These are phyloP conservation scores for Entomobrya multifasciata DNA, from an alignment of 2,888 invertebrate species.

Conservation along the genomic window DNA sequence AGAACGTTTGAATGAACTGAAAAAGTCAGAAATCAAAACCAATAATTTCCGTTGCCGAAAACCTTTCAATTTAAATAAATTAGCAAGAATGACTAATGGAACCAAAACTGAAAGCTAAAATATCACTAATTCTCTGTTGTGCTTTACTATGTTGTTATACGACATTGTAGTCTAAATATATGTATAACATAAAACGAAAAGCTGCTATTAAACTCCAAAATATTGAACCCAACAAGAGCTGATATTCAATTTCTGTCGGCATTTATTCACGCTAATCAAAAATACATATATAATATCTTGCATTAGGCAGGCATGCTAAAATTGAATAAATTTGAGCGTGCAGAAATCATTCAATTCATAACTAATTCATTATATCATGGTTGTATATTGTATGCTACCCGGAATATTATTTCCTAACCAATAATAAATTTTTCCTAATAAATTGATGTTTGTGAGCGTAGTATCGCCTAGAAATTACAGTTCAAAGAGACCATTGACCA, in stretches of 20 bases:
- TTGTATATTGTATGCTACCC: too few species aligned
- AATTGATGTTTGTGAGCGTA: too few species aligned
- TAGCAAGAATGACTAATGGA: too few species aligned
- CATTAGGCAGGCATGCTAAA: conserved; percentile 8
- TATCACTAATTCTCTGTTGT: too few species aligned
- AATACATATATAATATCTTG: not conserved
- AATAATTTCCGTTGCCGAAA: conserved; percentile 10
- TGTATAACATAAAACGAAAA: not conserved
- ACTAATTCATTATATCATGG: conserved; percentile 35
- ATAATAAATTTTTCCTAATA: too few species aligned
- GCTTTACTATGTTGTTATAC: too few species aligned
- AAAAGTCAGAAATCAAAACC: conserved; percentile 30
- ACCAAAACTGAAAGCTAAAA: too few species aligned
- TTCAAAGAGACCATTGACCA: too few species aligned
- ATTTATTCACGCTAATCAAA: conserved; percentile 5
- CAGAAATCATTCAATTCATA: not conserved
- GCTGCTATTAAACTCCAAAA: not conserved
- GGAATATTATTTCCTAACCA: too few species aligned
- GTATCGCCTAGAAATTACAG: too few species aligned
- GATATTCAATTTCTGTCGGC: too few species aligned
- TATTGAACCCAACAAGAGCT: not conserved
- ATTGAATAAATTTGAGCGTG: conserved; percentile 3
- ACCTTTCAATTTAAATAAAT: not conserved
- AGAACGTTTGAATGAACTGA: not conserved
- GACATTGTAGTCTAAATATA: too few species aligned